A percentile compares a stretch with the other conserved stretches of the same genome.
Evolutionary conservation across 2,797 vertebrate genomes (phyloP).

Genomic region (Scomberomorus guttatus): DNA sequence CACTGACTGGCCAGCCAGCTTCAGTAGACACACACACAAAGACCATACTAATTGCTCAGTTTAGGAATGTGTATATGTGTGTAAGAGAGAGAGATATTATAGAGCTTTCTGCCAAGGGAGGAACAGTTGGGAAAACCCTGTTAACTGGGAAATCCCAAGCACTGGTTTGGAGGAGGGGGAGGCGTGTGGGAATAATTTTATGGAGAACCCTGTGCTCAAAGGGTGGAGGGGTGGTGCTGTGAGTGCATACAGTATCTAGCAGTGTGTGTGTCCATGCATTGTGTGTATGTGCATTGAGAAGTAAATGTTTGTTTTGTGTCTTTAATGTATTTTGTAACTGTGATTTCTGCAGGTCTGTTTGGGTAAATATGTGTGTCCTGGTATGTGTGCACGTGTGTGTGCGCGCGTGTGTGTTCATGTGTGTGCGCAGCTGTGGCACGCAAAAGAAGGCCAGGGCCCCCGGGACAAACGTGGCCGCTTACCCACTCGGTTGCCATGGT

Average conservation of each 20-base stretch:
- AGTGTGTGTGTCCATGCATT: not conserved
- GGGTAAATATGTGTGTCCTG: conserved; percentile 43
- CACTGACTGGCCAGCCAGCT: conserved; percentile 24
- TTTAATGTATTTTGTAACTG: conserved; percentile 60
- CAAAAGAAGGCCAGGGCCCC: conserved; percentile 86
- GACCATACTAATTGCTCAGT: not conserved
- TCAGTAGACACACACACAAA: conserved; percentile 22
- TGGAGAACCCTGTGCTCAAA: conserved; percentile 40
- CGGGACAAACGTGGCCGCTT: conserved; percentile 82
- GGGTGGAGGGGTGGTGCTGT: conserved; percentile 29
- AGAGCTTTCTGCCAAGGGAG: conserved; percentile 13
- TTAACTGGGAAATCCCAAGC: conserved; percentile 65
- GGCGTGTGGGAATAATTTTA: conserved; percentile 25
- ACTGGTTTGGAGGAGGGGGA: conserved; percentile 49
- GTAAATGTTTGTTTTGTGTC: conserved; percentile 55
- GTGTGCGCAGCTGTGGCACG: conserved; percentile 74
- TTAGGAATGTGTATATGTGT: not conserved
- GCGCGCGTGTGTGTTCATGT: conserved; percentile 17
- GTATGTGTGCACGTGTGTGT: conserved; percentile 24
- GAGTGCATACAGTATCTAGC: conserved; percentile 19
- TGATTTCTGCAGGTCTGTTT: conserved; percentile 29
- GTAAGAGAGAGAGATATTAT: not conserved
- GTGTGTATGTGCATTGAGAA: conserved; percentile 1
- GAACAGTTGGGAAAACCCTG: conserved; percentile 54
- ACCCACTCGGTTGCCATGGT: conserved; percentile 83